These are phyloP conservation scores for Drosophila erecta DNA, from an alignment of 1,140 invertebrate species.

Conservation along the genomic window DNA sequence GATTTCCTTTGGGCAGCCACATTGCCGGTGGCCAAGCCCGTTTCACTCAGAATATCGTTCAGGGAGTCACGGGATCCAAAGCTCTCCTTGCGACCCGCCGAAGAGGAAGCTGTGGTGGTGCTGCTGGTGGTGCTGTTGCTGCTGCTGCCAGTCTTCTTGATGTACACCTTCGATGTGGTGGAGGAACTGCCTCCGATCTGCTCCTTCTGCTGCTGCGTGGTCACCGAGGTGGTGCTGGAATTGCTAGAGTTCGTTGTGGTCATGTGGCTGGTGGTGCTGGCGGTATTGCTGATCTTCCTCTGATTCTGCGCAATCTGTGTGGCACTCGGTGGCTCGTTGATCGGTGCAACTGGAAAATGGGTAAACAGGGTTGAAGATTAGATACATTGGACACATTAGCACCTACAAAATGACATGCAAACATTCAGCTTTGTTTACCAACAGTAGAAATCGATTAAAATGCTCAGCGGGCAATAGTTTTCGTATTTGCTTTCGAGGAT, in stretches of 20 bases:
- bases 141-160: conserved; percentile 77
- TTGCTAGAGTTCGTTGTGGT: conserved; percentile 52
- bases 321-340: conserved; percentile 63
- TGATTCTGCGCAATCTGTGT: conserved; percentile 20
- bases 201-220: conserved; percentile 56
- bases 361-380: conserved; percentile 32
- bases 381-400: conserved; percentile 31
- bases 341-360: conserved; percentile 76
- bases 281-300: conserved; percentile 60
- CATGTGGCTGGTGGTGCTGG: conserved; percentile 57
- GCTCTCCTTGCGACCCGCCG: conserved; percentile 80
- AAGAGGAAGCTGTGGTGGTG: conserved; percentile 53
- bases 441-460: conserved; percentile 26
- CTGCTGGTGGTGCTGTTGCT: conserved; percentile 44
- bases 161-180: conserved; percentile 76
- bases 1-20: conserved; percentile 86
- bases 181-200: conserved; percentile 46
- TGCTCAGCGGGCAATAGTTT: background rate
- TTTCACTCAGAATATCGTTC: conserved; percentile 82
- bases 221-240: conserved; percentile 54
- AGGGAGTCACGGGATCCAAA: conserved; percentile 83
- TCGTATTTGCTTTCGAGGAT: no score
- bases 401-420: conserved; percentile 53
- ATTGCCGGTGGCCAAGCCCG: conserved; percentile 78
- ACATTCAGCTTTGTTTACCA: conserved; percentile 30